Base-by-base conservation (phyloP, 2,888 invertebrate genomes). In the Tryphoninae sp. region DNA sequence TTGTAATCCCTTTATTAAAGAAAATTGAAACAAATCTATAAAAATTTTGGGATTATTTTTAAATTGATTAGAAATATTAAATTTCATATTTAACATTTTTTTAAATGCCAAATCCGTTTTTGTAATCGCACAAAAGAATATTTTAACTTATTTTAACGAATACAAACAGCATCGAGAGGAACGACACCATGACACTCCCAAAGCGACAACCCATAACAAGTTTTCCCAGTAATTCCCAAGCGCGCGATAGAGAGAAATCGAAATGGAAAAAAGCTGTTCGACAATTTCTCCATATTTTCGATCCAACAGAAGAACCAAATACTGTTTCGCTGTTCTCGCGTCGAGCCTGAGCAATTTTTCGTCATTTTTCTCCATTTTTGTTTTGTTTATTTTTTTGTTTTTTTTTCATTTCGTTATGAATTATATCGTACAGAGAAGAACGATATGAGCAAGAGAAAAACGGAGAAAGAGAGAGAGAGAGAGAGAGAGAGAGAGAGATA, bases 341-440 rank as follows among this genome's bases (percentile, higher is more conserved):
- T 22, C 62, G 45, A 58, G 33, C 19, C 51, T 51, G 33, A 11
- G 26, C n/a, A 61, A 53, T 65, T 23, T 58, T 16, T 33, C 11
- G 33, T 45, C 8, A 16, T 26, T 45, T 55, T 42, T 68, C 55
- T 53, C n/a, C n/a, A 11, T 78, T 55, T 64, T 58, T 74, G 49
- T n/a, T 26, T 26, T 26, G 26, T 26, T 26, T 23, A 2, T 1
- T 23, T 23, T 23, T 23, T 23, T 23, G 23, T 23, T 26, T 26
- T 22, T 55, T 33, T 4, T 64, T 61, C 62, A 61, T 73, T 53
- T 22, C 45, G 67, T 75, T 62, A 72, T 67, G 78, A 53, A 55
- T 74, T 45, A 53, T 58, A 69, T 68, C 26, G 59, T 23, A 42
- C 40, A 45, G 42, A 55, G 65, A 51, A 19, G 59, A 55, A 33